These are phyloP conservation scores for Diachasmimorpha longicaudata DNA, from an alignment of 1,140 invertebrate genomes.

Conservation along the genomic window DNA sequence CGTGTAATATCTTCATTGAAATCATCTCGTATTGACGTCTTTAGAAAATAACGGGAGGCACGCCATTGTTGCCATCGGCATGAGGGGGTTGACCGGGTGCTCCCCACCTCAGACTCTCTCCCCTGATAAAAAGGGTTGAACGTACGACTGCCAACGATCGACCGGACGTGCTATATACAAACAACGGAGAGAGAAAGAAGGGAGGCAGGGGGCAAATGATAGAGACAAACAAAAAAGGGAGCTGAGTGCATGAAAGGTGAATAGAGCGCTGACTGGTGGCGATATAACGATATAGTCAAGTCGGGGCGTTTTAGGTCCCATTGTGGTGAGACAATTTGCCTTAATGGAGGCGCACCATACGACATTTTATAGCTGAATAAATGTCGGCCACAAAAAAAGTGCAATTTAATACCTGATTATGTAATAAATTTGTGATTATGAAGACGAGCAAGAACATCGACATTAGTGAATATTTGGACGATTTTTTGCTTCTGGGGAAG, in stretches of 20 bases:
- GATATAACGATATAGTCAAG: not conserved
- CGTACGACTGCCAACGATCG: conserved; percentile 25
- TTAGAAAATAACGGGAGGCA: not conserved
- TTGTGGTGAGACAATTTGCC: not conserved
- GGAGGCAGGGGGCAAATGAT: not conserved
- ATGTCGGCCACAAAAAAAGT: not conserved
- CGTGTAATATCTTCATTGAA: not conserved
- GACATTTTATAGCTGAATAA: not conserved
- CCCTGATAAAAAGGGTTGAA: conserved; percentile 28
- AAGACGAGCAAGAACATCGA: too few relatives aligned
- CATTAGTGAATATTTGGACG: too few relatives aligned
- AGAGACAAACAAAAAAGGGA: conserved; percentile 9
- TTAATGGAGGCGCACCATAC: not conserved
- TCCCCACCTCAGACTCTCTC: not conserved
- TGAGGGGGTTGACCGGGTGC: conserved; percentile 9
- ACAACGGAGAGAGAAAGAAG: not conserved
- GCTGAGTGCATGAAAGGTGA: not conserved
- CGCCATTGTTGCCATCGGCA: conserved; percentile 23
- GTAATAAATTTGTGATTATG: too few relatives aligned
- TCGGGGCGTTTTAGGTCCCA: conserved; percentile 19
- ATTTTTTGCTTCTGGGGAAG: too few relatives aligned
- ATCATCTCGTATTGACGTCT: not conserved
- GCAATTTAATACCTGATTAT: too few relatives aligned
- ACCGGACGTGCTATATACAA: conserved; percentile 20
- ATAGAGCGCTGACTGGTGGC: not conserved